A percentile compares a stretch with the other conserved stretches of the same genome.
phyloP scores from a whole-genome alignment of 2,797 vertebrate species.

The Sebastiscus albofasciatus region DNA sequence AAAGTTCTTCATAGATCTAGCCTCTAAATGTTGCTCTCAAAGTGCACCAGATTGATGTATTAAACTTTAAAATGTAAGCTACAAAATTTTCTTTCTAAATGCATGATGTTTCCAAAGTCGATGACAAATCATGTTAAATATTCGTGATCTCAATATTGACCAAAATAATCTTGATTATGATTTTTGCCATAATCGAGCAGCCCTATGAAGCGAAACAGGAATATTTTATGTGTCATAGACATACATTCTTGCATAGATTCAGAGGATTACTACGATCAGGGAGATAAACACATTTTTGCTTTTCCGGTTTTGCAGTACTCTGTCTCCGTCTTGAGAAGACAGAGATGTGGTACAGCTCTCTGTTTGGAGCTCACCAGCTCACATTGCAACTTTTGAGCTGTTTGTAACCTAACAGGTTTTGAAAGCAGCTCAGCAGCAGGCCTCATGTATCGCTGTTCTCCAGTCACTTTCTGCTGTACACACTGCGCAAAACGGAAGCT shows the following conservation, averaged over 20 bases:
- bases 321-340: conserved; percentile 1
- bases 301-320: background rate
- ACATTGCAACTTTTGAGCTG: conserved; percentile 40
- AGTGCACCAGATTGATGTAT: too few species aligned
- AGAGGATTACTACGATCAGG: background rate
- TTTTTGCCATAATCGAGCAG: too few species aligned
- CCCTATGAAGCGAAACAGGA: background rate
- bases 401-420: conserved; percentile 54
- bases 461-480: conserved; percentile 39
- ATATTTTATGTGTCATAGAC: background rate
- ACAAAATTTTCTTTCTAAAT: too few species aligned
- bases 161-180: too few species aligned
- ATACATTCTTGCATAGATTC: background rate
- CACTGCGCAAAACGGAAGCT: conserved; percentile 21
- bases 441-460: conserved; percentile 50
- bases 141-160: too few species aligned
- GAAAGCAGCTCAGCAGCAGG: conserved; percentile 63
- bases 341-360: conserved; percentile 21
- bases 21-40: too few species aligned
- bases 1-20: too few species aligned
- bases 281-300: background rate
- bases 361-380: conserved; percentile 40
- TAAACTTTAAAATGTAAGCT: too few species aligned
- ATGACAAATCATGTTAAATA: too few species aligned
- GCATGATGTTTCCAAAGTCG: too few species aligned